A percentile compares a stretch with the other conserved stretches of the same genome.
Conservation (phyloP, 2,888 invertebrate genomes). For the Amiota mariae region DNA sequence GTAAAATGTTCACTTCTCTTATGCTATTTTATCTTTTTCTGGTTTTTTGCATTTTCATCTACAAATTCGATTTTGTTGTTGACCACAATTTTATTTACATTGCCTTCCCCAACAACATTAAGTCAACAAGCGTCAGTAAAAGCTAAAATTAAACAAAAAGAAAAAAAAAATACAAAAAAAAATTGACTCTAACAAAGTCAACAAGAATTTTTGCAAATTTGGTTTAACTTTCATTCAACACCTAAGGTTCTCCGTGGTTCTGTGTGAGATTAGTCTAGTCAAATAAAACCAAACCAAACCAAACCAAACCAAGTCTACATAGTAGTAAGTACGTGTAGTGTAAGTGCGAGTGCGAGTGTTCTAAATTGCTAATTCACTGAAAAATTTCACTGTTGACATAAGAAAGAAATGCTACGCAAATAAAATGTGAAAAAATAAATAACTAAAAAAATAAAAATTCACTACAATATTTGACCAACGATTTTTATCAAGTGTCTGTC, state of each 20-base stretch:
- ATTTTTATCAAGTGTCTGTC: too few relatives aligned
- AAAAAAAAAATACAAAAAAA: constrained; percentile 20
- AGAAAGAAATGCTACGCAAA: constrained; percentile 55
- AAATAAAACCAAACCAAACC: too few relatives aligned
- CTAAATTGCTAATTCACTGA: constrained; percentile 55
- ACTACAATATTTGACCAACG: too few relatives aligned
- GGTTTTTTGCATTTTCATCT: too few relatives aligned
- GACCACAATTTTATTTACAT: constrained; percentile 39
- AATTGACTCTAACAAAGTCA: constrained; percentile 45
- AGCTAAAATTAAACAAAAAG: constrained; percentile 5
- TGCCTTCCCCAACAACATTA: constrained; percentile 32
- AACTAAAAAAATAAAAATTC: too few relatives aligned
- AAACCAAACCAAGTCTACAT: too few relatives aligned
- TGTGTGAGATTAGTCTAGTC: constrained; percentile 13
- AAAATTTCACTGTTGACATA: constrained; percentile 52
- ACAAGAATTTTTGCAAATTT: constrained; percentile 55
- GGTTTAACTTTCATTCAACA: constrained; percentile 44
- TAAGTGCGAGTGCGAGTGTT: constrained; percentile 27
- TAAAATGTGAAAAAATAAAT: not conserved
- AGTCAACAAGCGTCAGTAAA: constrained; percentile 41
- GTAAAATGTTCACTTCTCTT: too few relatives aligned
- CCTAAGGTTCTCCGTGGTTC: not conserved
- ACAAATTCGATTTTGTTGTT: too few relatives aligned
- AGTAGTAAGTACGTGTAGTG: not conserved
- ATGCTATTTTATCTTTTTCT: too few relatives aligned